phyloP scores from a whole-genome alignment of 2,113 vertebrate genomes.

The Corydoras sp. region DNA sequence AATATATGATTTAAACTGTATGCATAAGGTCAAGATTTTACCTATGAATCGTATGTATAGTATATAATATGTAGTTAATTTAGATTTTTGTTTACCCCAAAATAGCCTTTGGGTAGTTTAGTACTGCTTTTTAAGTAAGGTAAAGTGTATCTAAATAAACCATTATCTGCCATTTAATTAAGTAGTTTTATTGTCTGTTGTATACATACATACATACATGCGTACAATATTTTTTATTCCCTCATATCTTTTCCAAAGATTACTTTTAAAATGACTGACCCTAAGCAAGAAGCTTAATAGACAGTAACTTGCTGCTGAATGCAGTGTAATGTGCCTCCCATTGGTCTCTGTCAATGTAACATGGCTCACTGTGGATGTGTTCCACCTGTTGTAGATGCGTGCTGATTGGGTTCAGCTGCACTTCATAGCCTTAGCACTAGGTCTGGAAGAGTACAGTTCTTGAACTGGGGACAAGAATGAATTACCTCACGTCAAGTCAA shows the following conservation, averaged over 20 bases:
- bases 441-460: not conserved
- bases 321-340: not conserved
- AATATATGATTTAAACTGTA: too few relatives aligned
- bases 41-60: too few relatives aligned
- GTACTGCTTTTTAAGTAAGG: too few relatives aligned
- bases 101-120: too few relatives aligned
- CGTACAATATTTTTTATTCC: not conserved
- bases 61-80: too few relatives aligned
- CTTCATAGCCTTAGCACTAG: constrained; percentile 7
- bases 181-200: too few relatives aligned
- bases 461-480: constrained; percentile 42
- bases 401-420: constrained; percentile 14
- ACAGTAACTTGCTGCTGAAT: not conserved
- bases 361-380: too few relatives aligned
- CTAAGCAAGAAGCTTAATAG: not conserved
- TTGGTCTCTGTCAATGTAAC: not conserved
- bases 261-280: constrained; percentile 21
- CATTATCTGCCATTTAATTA: too few relatives aligned
- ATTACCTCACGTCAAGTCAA: constrained; percentile 33
- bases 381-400: not conserved
- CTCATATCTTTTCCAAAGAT: not conserved
- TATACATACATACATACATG: too few relatives aligned
- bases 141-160: too few relatives aligned
- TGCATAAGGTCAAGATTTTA: too few relatives aligned
- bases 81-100: too few relatives aligned